Evolutionary conservation across 2,113 vertebrate genomes (phyloP), one percentile per base, ranked within the genome.

Genomic region (Xiphorhynchus elegans): DNA sequence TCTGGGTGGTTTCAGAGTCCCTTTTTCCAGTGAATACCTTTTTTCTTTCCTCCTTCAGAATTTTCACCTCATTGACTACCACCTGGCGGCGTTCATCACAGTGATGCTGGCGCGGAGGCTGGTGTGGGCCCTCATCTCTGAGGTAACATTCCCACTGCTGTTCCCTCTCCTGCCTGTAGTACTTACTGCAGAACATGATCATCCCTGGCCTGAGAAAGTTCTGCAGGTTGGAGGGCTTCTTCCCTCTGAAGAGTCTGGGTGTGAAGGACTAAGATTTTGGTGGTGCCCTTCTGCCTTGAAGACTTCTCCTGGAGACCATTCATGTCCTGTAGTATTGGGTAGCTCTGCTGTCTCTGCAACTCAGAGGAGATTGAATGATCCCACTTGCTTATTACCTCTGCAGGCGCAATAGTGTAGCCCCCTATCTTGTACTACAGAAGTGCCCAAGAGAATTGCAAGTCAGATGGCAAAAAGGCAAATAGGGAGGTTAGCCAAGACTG

Each of bases 61-160:
- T 97, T 99, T 99, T 96, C 99, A 99, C 97, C 98, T 99, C 96
- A 99, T 99, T 98, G 99, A 99, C 97, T 99, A 99, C 95, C 99
- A 99, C 96, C 98, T 99, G 98, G 99, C 99, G 18, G 98, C 99
- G 92, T 99, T 99, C 97, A 99, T 99, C 97, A 99, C 99, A 52
- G 99, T 99, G 96, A 99, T 99, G 99, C 97, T 99, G 97, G 99
- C 99, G 11, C 98, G 99, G 96, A 99, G 99, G 97, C 98, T 99
- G 63, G 99, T 99, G 46, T 99, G 99, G 99, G 99, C 99, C 35
- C 98, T 99, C 67, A 98, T 99, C 85, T 99, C 99, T 67, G 99
- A 99, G 99, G 99, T 99, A 98, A 98, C 68, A 46, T 82, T 90
- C 92, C 67, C 72, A 75, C 60, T 63, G 16, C 60, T 64, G 17